Conservation (phyloP, 2,113 vertebrate genomes). For the Ictalurus punctatus region DNA sequence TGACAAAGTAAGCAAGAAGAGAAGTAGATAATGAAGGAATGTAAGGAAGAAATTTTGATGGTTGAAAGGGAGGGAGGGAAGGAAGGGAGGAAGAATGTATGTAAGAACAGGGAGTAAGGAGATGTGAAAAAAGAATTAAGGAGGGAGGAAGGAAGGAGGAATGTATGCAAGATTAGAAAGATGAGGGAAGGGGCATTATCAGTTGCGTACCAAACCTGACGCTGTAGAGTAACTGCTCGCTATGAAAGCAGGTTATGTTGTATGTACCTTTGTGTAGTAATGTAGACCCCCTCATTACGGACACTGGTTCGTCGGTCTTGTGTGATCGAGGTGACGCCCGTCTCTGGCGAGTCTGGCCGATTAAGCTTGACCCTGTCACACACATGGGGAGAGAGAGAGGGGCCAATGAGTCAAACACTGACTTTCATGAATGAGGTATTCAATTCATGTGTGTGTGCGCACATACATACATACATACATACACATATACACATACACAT, state of each 20-base stretch:
- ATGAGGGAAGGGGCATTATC: background rate
- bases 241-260: background rate
- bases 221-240: background rate
- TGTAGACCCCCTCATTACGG: constrained; percentile 42
- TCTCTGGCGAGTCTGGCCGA: constrained; percentile 61
- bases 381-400: background rate
- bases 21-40: background rate
- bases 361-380: constrained; percentile 53
- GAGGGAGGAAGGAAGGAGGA: background rate
- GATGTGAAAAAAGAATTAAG: too few species aligned
- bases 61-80: background rate
- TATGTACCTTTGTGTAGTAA: constrained; percentile 37
- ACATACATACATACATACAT: too few species aligned
- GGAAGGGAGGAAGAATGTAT: too few species aligned
- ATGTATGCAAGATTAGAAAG: background rate
- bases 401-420: background rate
- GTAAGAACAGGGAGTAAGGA: too few species aligned
- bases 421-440: background rate
- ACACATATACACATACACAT: too few species aligned
- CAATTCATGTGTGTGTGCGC: too few species aligned
- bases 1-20: background rate
- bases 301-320: constrained; percentile 44
- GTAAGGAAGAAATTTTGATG: background rate
- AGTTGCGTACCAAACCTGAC: background rate
- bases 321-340: constrained; percentile 56